Evolutionary conservation across 2,888 invertebrate genomes (phyloP).

Genomic region (Pecten maximus): DNA sequence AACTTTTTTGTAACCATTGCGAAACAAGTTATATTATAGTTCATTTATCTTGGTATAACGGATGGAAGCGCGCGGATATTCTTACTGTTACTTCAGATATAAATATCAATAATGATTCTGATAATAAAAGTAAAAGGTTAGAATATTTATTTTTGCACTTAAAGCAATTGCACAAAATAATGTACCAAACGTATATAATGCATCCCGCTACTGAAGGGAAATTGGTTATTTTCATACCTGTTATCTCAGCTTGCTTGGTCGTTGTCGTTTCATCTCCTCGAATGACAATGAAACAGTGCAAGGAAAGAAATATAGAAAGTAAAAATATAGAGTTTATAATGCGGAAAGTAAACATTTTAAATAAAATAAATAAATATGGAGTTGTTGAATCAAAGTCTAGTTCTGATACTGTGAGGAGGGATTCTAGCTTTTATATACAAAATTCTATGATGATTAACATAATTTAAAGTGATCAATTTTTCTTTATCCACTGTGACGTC

Average conservation of each 20-base stretch:
- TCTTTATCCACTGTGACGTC: slow-evolving; percentile 7
- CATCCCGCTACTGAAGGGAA: no score
- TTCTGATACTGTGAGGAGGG: neutral
- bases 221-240: neutral
- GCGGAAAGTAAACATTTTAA: neutral
- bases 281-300: neutral
- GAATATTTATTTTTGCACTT: no score
- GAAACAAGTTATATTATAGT: neutral
- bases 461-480: slow-evolving; percentile 14
- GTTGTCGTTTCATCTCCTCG: neutral
- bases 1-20: no score
- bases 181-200: no score
- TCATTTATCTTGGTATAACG: no score
- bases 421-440: neutral
- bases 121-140: no score
- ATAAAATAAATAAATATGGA: neutral
- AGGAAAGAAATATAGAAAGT: neutral
- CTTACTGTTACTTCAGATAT: no score
- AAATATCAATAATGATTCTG: no score
- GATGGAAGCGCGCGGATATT: no score
- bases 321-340: neutral
- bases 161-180: no score
- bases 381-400: neutral
- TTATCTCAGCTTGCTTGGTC: neutral
- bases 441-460: neutral